Conservation (phyloP, 2,797 vertebrate species). For the Eremophila alpestris region DNA sequence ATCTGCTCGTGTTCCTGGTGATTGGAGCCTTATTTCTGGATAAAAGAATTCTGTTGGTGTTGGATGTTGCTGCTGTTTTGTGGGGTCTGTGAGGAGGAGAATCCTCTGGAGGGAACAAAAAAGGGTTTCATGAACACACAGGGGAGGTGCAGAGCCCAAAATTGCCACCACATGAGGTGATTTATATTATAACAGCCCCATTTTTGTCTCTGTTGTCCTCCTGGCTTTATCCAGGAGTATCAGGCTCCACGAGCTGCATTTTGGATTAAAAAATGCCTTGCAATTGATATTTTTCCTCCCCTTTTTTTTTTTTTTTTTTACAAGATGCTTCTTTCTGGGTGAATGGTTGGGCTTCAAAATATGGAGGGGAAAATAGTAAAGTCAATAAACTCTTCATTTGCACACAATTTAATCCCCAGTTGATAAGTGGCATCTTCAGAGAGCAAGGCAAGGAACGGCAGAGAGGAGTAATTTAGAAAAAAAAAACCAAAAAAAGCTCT, state of each 20-base stretch:
- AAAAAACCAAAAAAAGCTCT: background rate
- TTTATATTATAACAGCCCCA: accelerated
- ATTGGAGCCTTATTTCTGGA: background rate
- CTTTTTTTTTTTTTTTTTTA: background rate
- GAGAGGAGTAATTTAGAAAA: background rate
- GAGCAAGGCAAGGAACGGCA: background rate
- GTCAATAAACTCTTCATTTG: background rate
- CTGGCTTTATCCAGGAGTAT: background rate
- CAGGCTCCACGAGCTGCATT: background rate
- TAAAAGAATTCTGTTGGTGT: background rate
- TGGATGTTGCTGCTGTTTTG: background rate
- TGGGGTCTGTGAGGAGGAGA: background rate
- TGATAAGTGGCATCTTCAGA: background rate
- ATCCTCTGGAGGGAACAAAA: background rate
- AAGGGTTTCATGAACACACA: background rate
- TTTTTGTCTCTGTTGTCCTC: background rate
- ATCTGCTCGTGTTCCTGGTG: background rate
- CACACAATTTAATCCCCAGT: background rate
- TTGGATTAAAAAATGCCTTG: background rate
- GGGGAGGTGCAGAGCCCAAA: background rate
- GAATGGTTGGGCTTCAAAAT: background rate
- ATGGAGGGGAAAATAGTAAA: background rate
- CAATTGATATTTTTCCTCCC: background rate
- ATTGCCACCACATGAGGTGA: background rate
- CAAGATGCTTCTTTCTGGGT: background rate